Conservation (phyloP, 1,140 invertebrate species). For the Thalassaphorura encarpata region DNA sequence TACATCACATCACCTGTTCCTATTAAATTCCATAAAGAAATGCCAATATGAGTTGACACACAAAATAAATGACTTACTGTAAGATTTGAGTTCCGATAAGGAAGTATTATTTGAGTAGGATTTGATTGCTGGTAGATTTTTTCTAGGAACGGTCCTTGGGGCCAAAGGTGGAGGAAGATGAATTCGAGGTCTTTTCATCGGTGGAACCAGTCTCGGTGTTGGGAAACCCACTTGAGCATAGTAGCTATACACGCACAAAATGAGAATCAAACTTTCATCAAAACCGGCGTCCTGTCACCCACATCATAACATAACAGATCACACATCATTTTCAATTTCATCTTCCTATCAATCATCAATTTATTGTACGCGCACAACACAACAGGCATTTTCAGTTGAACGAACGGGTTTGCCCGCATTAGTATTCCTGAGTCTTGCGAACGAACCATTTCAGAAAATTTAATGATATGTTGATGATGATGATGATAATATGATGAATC, state of each 20-base stretch:
- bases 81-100: conserved; percentile 49
- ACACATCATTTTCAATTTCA: not conserved
- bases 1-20: too few relatives aligned
- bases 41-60: too few relatives aligned
- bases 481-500: too few relatives aligned
- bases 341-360: too few relatives aligned
- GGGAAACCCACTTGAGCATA: conserved; percentile 50
- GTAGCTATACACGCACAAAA: conserved; percentile 45
- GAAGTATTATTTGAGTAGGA: conserved; percentile 37
- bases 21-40: too few relatives aligned
- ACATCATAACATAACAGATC: not conserved
- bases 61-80: conserved; percentile 50
- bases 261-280: conserved; percentile 25
- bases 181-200: conserved; percentile 50
- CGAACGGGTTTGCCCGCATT: too few relatives aligned
- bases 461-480: too few relatives aligned
- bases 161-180: conserved; percentile 41
- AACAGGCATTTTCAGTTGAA: too few relatives aligned
- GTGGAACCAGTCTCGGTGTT: conserved; percentile 43
- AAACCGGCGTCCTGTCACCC: conserved; percentile 7
- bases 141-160: not conserved
- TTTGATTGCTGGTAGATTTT: conserved; percentile 40
- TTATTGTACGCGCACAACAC: too few relatives aligned
- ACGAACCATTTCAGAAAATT: too few relatives aligned
- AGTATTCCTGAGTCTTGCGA: too few relatives aligned